A percentile compares a stretch with the other conserved stretches of the same genome.
Conservation (phyloP, 2,797 vertebrate species). For the Synanceia verrucosa region DNA sequence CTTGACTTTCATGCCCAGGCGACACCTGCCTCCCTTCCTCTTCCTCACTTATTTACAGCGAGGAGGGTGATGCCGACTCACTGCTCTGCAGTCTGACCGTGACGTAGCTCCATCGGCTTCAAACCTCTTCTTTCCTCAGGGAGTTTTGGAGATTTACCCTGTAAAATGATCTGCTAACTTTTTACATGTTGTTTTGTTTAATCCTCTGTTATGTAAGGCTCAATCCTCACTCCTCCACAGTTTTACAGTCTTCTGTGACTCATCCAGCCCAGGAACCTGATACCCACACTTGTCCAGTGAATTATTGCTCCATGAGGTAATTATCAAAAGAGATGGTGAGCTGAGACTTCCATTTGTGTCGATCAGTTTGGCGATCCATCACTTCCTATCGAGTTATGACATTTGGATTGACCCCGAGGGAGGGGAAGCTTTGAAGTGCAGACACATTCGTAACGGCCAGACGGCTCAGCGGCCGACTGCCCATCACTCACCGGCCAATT, state of each 20-base stretch:
- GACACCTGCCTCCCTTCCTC: conserved; percentile 40
- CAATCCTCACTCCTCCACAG: conserved; percentile 2
- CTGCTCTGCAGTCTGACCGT: conserved; percentile 32
- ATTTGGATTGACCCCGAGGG: conserved; percentile 65
- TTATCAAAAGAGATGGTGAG: conserved; percentile 54
- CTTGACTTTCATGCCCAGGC: conserved; percentile 39
- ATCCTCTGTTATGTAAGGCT: neutral
- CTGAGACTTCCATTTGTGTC: conserved; percentile 61
- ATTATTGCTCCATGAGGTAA: conserved; percentile 53
- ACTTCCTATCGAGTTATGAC: conserved; percentile 63
- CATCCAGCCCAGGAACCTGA: conserved; percentile 50
- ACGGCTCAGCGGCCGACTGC: conserved; percentile 41
- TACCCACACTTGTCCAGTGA: conserved; percentile 33
- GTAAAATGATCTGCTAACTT: conserved; percentile 3
- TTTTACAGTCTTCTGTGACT: conserved; percentile 45
- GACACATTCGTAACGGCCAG: conserved; percentile 51
- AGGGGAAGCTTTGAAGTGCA: conserved; percentile 41
- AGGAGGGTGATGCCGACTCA: conserved; percentile 9
- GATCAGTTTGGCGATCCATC: conserved; percentile 63
- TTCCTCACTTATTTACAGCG: conserved; percentile 11
- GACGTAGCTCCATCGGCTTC: conserved; percentile 41
- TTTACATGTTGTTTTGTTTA: neutral
- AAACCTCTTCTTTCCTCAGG: conserved; percentile 43
- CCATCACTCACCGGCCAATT: conserved; percentile 68
- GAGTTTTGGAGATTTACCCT: conserved; percentile 17